A percentile compares a stretch with the other conserved stretches of the same genome.
Evolutionary conservation across 2,888 invertebrate genomes (phyloP).

Genomic region (Eupithecia vulgata): DNA sequence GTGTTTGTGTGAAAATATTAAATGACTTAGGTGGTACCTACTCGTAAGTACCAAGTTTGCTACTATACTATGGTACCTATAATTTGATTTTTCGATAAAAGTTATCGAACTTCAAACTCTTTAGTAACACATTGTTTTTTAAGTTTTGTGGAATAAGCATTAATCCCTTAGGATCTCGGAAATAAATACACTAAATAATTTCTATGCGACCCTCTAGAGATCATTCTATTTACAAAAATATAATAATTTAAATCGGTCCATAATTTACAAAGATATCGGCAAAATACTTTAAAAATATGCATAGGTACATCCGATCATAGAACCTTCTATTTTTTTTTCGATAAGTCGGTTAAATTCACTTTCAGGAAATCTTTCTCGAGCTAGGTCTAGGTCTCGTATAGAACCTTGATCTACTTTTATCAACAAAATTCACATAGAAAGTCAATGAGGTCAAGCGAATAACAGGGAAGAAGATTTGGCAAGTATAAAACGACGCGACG

Average conservation of each 20-base stretch:
- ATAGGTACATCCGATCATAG: not conserved
- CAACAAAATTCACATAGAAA: conserved; percentile 16
- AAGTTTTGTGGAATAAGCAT: not conserved
- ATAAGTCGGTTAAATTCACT: not conserved
- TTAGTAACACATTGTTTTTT: not conserved
- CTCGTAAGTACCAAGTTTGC: not conserved
- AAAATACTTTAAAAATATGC: too few relatives aligned
- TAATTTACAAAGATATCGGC: not conserved
- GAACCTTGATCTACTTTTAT: conserved; percentile 9
- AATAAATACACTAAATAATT: too few relatives aligned
- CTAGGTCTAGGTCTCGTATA: not conserved
- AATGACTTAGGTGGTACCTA: not conserved
- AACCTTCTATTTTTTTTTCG: not conserved
- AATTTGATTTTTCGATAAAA: too few relatives aligned
- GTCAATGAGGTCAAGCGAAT: conserved; percentile 25
- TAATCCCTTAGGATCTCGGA: too few relatives aligned
- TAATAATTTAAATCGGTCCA: too few relatives aligned
- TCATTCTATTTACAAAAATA: too few relatives aligned
- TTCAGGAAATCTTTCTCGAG: not conserved
- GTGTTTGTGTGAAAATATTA: not conserved
- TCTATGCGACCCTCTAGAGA: too few relatives aligned
- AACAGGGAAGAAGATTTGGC: conserved; percentile 32
- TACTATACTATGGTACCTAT: not conserved
- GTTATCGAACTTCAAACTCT: too few relatives aligned
- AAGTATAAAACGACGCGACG: conserved; percentile 28